Percentiles rank a stretch among this genome's conserved stretches.
phyloP scores from a whole-genome alignment of 2,888 invertebrate genomes.

The Anagyrus pseudococci region DNA sequence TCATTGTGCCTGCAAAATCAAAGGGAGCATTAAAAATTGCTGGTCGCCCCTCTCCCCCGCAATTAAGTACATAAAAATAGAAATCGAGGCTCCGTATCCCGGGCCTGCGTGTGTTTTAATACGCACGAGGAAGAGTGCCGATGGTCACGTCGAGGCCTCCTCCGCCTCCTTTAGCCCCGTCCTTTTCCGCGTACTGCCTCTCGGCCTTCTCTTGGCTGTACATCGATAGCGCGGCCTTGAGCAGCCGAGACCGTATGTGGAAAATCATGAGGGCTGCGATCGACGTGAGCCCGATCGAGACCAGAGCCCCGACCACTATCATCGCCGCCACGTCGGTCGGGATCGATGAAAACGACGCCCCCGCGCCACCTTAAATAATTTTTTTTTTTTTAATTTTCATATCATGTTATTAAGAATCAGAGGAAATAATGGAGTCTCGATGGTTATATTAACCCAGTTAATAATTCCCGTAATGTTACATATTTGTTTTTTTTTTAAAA shows the following conservation, averaged over 20 bases:
- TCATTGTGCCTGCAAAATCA: constrained; percentile 49
- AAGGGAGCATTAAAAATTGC: too few relatives aligned
- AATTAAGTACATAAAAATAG: neutral
- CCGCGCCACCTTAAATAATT: constrained; percentile 44
- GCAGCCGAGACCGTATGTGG: constrained; percentile 53
- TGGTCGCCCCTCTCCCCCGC: neutral
- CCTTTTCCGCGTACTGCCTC: constrained; percentile 40
- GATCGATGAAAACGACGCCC: constrained; percentile 44
- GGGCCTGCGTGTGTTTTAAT: neutral
- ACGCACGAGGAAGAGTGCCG: constrained; percentile 31
- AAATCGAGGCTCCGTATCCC: neutral
- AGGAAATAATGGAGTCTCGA: too few relatives aligned
- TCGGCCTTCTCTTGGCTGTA: constrained; percentile 51
- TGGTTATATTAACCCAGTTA: too few relatives aligned
- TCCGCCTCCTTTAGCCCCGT: neutral
- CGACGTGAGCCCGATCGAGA: constrained; percentile 53
- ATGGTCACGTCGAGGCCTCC: constrained; percentile 24
- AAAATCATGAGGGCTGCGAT: constrained; percentile 54
- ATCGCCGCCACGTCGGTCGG: constrained; percentile 53
- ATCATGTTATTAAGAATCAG: too few relatives aligned
- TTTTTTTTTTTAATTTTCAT: too few relatives aligned
- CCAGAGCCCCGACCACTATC: constrained; percentile 54
- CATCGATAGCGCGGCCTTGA: constrained; percentile 55
- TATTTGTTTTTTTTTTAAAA: too few relatives aligned
- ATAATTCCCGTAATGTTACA: too few relatives aligned